These are phyloP conservation scores for Theretra japonica DNA, from an alignment of 2,888 invertebrate species.

Conservation along the genomic window DNA sequence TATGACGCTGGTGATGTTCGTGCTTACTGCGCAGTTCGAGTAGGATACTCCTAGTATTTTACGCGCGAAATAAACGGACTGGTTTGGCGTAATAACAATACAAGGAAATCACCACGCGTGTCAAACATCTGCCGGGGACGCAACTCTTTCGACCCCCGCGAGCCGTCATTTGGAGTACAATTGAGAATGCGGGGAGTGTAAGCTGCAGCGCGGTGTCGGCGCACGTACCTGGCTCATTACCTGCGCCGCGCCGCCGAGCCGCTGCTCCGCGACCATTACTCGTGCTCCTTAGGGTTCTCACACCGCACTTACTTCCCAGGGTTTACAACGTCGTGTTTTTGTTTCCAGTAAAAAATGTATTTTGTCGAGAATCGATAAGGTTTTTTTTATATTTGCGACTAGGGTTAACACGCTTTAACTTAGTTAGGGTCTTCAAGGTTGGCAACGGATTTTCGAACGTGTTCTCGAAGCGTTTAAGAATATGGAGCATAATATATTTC, in stretches of 20 bases:
- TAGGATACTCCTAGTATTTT: not conserved
- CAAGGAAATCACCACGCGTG: constrained; percentile 21
- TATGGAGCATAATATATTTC: not conserved
- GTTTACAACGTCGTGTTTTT: not conserved
- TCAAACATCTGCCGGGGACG: constrained; percentile 23
- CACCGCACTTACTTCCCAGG: not conserved
- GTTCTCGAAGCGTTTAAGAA: not conserved
- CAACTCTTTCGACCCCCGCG: constrained; percentile 11
- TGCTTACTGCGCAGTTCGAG: not conserved
- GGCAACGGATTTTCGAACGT: not conserved
- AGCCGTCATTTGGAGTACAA: constrained; percentile 15
- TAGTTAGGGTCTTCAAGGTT: not conserved
- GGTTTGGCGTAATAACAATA: constrained; percentile 3
- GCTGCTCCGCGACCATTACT: constrained; percentile 33
- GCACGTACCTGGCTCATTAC: constrained; percentile 65
- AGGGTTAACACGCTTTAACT: not conserved
- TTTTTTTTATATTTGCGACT: not conserved
- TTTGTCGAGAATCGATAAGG: not conserved
- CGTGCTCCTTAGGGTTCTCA: constrained; percentile 17
- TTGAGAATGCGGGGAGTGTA: constrained; percentile 40
- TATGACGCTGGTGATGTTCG: constrained; percentile 16
- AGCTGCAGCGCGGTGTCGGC: constrained; percentile 39
- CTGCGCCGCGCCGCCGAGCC: constrained; percentile 46
- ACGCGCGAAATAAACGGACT: not conserved
- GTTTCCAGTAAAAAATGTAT: not conserved